Evolutionary conservation across 2,113 vertebrate species (phyloP).

Genomic region (Lates calcarifer): DNA sequence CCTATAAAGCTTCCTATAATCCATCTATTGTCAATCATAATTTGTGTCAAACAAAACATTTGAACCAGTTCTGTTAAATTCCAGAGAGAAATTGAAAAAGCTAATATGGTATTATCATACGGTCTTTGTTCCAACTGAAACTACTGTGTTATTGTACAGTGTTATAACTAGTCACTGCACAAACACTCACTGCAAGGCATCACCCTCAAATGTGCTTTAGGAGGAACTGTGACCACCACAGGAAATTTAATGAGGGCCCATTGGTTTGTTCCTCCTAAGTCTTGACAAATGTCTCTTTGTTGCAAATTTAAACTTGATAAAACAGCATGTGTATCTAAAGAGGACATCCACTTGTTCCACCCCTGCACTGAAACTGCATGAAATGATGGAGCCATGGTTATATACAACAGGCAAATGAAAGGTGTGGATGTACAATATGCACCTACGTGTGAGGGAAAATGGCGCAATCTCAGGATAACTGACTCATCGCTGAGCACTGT

Average conservation of each 20-base stretch:
- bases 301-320: conserved; percentile 7
- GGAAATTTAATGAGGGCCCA: background rate
- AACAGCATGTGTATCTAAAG: conserved; percentile 13
- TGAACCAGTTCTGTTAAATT: background rate
- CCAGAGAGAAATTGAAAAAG: background rate
- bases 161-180: background rate
- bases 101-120: background rate
- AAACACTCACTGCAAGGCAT: background rate
- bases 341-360: conserved; percentile 11
- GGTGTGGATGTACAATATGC: conserved; percentile 2
- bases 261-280: background rate
- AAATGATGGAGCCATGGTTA: background rate
- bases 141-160: no score
- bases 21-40: background rate
- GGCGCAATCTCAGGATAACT: conserved; percentile 38
- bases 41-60: background rate
- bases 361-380: background rate
- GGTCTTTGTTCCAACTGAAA: background rate
- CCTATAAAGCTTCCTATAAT: background rate
- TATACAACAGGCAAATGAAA: background rate
- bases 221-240: conserved; percentile 1
- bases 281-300: background rate
- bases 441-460: conserved; percentile 36
- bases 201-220: background rate
- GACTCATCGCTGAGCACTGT: conserved; percentile 24